Base-by-base conservation (phyloP, 2,888 invertebrate species). In the Poecilobothrus nobilitatus region DNA sequence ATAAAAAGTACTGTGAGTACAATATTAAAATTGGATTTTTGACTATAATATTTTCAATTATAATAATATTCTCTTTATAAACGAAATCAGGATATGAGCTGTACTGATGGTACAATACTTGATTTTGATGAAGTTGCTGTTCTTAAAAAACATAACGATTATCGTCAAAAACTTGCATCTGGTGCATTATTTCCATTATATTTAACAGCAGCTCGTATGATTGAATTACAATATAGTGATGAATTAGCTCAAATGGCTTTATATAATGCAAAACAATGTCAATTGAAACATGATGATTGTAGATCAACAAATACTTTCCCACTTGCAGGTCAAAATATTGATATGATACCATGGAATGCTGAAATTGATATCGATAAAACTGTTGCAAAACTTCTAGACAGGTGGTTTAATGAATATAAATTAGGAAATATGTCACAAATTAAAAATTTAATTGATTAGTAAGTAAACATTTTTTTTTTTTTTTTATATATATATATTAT, bases 201-300 rank as follows among this genome's bases (percentile, higher is more conserved):
- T 67, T 70, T 65, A 9, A 67, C 76, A 2, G 78, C 78, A 22
- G 72, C 70, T 9, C 74, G 76, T 61, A 78, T 78, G 78, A 76
- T 75, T 63, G 75, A 75, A 37, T 76, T 77, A 70, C 37, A 65
- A 21, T 78, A 79, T 79, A 71, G 71, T 67, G 68, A 72, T 2
- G 76, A 78, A 21, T 68, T 78, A 63, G 77, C 79, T 21, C 68
- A 71, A 21, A 34, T 78, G 64, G 78, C 78, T 6, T 69, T 69
- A 18, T 61, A n/a, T 18, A 61, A 61, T 61, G 6, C 15, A 18
- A 61, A 61, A 61, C 1, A 3, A n/a, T 61, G 61, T 61, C 1
- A 7, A 37, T 63, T 7, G 1, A 4, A 61, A 61, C n/a, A 7
- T 61, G 61, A 61, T 61, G 1, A 6, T 4, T 61, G 61, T 61